A percentile compares a stretch with the other conserved stretches of the same genome.
Evolutionary conservation across 2,797 vertebrate genomes (phyloP).

Genomic region (Petrocephalus sullivani): DNA sequence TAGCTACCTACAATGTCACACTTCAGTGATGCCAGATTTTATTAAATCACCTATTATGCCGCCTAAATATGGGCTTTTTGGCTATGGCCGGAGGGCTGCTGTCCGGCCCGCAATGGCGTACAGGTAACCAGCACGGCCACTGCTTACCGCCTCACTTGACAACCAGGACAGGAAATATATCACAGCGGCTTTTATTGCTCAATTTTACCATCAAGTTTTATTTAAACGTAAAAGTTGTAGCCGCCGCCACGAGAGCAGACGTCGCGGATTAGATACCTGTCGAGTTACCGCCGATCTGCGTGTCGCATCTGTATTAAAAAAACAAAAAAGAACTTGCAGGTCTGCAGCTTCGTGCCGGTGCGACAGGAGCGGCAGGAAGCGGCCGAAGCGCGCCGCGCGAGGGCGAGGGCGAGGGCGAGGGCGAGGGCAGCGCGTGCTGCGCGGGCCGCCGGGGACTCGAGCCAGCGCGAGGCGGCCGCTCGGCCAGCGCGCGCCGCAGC

Average conservation of each 20-base stretch:
- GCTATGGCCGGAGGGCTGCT: not conserved
- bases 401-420: too few relatives aligned
- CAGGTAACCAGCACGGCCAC: not conserved
- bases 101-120: not conserved
- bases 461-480: not conserved
- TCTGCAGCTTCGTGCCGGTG: not conserved
- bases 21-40: not conserved
- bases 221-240: not conserved
- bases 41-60: not conserved
- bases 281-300: not conserved
- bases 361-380: not conserved
- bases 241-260: not conserved
- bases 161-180: not conserved
- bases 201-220: not conserved
- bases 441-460: not conserved
- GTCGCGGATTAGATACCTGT: not conserved
- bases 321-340: not conserved
- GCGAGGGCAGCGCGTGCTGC: not conserved
- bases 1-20: not conserved
- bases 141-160: not conserved
- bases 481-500: not conserved
- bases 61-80: not conserved
- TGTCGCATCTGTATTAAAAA: not conserved
- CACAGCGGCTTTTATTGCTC: not conserved
- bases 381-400: not conserved